Evolutionary conservation across 2,888 invertebrate species (phyloP), one percentile per base, ranked within the genome.

Genomic region (Drosophila pegasa): DNA sequence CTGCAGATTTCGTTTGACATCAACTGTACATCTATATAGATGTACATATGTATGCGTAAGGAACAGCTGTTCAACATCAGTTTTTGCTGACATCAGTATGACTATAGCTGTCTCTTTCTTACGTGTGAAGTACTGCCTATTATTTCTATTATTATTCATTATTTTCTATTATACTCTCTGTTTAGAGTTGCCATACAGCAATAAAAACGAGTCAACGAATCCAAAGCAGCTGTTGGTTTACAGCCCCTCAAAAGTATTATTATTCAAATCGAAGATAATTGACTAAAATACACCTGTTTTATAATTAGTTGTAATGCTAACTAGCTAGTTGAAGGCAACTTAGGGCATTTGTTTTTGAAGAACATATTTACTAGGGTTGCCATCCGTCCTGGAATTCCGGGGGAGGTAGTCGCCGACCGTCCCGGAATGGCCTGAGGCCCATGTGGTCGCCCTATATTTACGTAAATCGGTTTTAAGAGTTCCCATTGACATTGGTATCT

Each of bases 61-160:
- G 37, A 52, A 71, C 71, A 71, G 72, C 60, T 71, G 71, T 35
- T 69, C 25, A 41, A 48, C 33, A 61, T 56, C 61, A 61, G 40
- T 58, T 16, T 55, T 48, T 12, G 16, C n/a, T 41, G 27, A 33
- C 48, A 58, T 35, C 33, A 12, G 40, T 3, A 35, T 45, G 25
- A 61, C 10, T 40, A n/a, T 22, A 22, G 14, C n/a, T 29, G 14
- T 33, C 33, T 22, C 27, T 2, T 20, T 61, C 18, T 18, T 5
- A 9, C 7, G 22, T 8, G 16, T 9, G 18, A 8, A 52, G 8
- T 54, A 20, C 40, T 12, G 29, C n/a, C n/a, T n/a, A n/a, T n/a
- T n/a, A n/a, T n/a, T n/a, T n/a, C n/a, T n/a, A n/a, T n/a, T n/a
- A n/a, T n/a, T n/a, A n/a, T n/a, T n/a, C n/a, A n/a, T n/a, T n/a